phyloP scores from a whole-genome alignment of 2,113 vertebrate genomes.

The Mus musculus region DNA sequence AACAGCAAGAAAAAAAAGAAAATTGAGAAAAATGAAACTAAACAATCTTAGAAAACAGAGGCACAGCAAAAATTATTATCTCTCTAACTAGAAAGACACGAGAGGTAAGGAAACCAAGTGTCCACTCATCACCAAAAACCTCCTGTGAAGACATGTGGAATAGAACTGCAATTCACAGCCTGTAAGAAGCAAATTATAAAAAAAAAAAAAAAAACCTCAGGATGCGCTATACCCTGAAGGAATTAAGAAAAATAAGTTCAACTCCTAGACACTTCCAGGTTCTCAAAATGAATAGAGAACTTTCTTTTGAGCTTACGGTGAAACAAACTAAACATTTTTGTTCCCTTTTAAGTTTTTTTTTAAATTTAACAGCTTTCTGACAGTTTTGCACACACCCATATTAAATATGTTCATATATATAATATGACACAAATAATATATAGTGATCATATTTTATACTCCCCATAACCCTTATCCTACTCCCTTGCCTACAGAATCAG shows the following conservation, averaged over 20 bases:
- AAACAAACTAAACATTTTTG: not conserved
- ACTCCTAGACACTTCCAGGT: not conserved
- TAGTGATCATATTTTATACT: not conserved
- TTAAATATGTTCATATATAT: not conserved
- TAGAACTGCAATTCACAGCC: not conserved
- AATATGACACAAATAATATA: not conserved
- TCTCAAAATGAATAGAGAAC: not conserved
- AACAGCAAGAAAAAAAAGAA: not conserved
- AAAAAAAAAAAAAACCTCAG: not conserved
- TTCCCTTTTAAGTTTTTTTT: not conserved
- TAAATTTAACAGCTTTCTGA: not conserved
- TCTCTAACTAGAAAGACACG: not conserved
- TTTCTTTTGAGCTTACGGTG: not conserved
- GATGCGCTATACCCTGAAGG: rapidly evolving
- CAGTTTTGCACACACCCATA: not conserved
- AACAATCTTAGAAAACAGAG: not conserved
- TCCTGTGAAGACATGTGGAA: not conserved
- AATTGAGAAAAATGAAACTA: not conserved
- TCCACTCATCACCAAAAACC: not conserved
- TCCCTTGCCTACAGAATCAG: not conserved
- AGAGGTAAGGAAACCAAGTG: rapidly evolving
- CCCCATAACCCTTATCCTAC: not conserved
- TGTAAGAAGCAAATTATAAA: not conserved
- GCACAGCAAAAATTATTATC: not conserved
- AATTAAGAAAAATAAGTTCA: not conserved